Conservation (phyloP, 1,140 invertebrate genomes). For the Triops cancriformis region DNA sequence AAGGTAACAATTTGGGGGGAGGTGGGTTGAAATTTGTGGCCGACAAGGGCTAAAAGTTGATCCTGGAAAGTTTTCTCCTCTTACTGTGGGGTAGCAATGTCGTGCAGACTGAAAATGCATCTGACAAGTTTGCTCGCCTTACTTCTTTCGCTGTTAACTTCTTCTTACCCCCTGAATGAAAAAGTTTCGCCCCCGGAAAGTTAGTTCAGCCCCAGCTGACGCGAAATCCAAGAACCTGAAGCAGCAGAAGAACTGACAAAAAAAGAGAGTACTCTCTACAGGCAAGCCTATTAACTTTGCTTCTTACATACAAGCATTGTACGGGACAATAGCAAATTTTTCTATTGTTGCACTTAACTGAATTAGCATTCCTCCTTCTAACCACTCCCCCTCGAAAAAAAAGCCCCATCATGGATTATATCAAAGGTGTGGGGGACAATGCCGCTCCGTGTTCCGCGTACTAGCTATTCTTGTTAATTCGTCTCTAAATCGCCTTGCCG, state of each 20-base stretch:
- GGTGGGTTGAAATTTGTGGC: neutral
- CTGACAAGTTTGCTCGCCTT: neutral
- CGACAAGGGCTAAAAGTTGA: neutral
- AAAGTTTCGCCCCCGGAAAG: neutral
- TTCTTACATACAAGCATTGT: neutral
- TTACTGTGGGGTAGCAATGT: neutral
- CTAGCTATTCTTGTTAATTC: neutral
- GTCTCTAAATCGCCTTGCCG: neutral
- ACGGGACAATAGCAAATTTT: neutral
- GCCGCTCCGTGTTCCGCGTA: neutral
- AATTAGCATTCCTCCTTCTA: neutral
- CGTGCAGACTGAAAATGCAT: neutral
- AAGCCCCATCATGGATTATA: no score
- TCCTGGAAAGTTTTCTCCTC: neutral
- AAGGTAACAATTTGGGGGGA: neutral
- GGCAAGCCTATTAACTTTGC: neutral
- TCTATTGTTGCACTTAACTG: neutral
- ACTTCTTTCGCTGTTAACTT: neutral
- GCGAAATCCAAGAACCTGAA: neutral
- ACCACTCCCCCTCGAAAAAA: no score
- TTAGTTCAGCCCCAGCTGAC: neutral
- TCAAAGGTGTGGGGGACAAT: no score
- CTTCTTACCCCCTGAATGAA: neutral
- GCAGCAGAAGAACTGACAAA: neutral
- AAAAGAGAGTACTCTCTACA: neutral